These are phyloP conservation scores for Pocillopora grandis DNA, from an alignment of 92 coral and sea anemone species.

Conservation along the genomic window DNA sequence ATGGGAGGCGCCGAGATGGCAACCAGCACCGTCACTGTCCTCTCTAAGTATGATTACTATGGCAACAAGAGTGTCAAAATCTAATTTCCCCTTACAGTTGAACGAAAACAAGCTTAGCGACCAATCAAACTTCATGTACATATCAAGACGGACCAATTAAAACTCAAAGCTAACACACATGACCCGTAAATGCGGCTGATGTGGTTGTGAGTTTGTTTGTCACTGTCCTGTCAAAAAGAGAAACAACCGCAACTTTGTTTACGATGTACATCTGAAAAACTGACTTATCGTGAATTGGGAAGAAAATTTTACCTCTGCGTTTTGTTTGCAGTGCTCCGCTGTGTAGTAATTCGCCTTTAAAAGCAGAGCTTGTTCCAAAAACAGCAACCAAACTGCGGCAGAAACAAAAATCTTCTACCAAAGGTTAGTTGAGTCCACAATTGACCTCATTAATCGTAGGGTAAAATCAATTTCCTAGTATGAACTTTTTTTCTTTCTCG, in stretches of 20 bases:
- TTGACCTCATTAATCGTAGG: no score
- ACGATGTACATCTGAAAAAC: no score
- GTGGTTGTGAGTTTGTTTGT: no score
- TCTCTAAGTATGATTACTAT: constrained; percentile 60
- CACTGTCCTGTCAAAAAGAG: no score
- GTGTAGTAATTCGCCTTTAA: constrained; percentile 88
- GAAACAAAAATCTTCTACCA: constrained; percentile 13
- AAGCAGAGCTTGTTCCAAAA: constrained; percentile 85
- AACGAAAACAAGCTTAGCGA: not conserved
- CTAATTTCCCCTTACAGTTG: not conserved
- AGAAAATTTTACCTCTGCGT: not conserved
- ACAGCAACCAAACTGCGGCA: constrained; percentile 33
- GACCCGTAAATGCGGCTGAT: no score
- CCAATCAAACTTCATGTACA: no score
- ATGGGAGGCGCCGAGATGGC: constrained; percentile 46
- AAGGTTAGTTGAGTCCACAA: not conserved
- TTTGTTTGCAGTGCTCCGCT: constrained; percentile 71
- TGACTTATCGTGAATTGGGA: not conserved
- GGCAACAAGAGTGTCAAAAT: not conserved
- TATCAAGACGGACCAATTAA: no score
- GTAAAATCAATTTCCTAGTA: not conserved
- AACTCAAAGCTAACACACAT: no score
- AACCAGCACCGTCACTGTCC: constrained; percentile 55
- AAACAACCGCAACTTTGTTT: no score
- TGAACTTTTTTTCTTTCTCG: not conserved